Conservation (phyloP, 2,797 vertebrate genomes). For the Scyliorhinus canicula region DNA sequence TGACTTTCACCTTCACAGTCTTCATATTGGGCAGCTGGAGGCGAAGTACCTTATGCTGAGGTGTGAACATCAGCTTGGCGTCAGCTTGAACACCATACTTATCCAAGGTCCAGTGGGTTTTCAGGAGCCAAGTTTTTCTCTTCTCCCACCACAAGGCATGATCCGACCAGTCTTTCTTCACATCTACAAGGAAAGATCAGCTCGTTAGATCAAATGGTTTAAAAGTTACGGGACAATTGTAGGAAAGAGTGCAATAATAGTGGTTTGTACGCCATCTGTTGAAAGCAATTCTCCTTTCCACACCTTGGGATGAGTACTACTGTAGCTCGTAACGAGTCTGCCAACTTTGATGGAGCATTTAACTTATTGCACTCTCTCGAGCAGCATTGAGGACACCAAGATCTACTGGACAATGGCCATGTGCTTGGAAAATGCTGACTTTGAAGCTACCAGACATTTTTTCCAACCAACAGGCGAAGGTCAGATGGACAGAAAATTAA, state of each 20-base stretch:
- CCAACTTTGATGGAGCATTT: background rate
- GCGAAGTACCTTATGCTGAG: slow-evolving; percentile 93
- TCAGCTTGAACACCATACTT: slow-evolving; percentile 97
- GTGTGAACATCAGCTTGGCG: slow-evolving; percentile 93
- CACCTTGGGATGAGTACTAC: background rate
- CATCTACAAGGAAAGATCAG: slow-evolving; percentile 62
- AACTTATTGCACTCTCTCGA: background rate
- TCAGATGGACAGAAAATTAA: background rate
- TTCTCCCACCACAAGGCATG: slow-evolving; percentile 99
- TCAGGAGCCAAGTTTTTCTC: slow-evolving; percentile 96
- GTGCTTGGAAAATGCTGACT: background rate
- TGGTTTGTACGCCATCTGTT: background rate
- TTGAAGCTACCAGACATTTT: background rate
- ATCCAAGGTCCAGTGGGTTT: slow-evolving; percentile 98
- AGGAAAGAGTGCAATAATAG: background rate
- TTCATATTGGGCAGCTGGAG: slow-evolving; percentile 98
- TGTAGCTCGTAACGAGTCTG: background rate
- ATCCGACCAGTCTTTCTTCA: slow-evolving; percentile 99
- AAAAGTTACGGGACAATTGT: background rate
- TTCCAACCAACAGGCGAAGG: background rate
- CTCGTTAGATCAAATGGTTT: background rate
- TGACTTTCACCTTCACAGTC: slow-evolving; percentile 97
- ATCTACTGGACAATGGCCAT: background rate
- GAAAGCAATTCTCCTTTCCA: background rate
- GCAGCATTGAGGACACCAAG: background rate